Evolutionary conservation across 1,140 invertebrate genomes (phyloP), one percentile per base, ranked within the genome.

Genomic region (Cyphomyrmex costatus): DNA sequence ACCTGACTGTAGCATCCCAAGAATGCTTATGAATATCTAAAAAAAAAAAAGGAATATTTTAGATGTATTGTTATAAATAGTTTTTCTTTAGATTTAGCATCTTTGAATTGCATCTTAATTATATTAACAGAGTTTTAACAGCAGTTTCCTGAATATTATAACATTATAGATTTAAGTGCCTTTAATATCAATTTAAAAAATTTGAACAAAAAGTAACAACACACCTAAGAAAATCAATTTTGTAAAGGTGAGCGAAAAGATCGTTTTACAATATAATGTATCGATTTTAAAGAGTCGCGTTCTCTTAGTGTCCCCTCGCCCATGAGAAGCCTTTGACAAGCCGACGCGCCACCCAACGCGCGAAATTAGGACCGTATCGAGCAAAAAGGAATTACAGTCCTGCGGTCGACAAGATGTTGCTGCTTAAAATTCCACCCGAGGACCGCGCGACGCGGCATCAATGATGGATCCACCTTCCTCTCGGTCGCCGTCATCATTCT

Each of bases 341-440:
- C 91, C 92, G 92, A 92, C 91, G 90, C 88, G 91, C 93, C 92
- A 93, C 93, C 91, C 93, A 94, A 80, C 90, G 92, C 92, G 93
- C 91, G 91, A 94, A 94, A 93, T 93, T 92, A 93, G 91, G 90
- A 76, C 85, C 84, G 88, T 85, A 86, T 89, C 85, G 87, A 85
- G 88, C 86, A 93, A 94, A 94, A 94, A 94, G 84, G 78, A 42
- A n/a, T 53, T 88, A 88, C 90, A 89, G 86, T 86, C 84, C 77
- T n/a, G 86, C 56, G 85, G 66, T 71, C 80, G 85, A 91, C 89
- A 85, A 93, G 80, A 92, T 89, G 89, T 92, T 53, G 88, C 92
- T 93, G 93, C 91, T 94, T 94, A 93, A 94, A 92, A 94, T 94
- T 94, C 92, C 88, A 90, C 42, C 73, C 89, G 61, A 91, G 86